phyloP scores from a whole-genome alignment of 2,888 invertebrate species.

The Pyrgus malvae region DNA sequence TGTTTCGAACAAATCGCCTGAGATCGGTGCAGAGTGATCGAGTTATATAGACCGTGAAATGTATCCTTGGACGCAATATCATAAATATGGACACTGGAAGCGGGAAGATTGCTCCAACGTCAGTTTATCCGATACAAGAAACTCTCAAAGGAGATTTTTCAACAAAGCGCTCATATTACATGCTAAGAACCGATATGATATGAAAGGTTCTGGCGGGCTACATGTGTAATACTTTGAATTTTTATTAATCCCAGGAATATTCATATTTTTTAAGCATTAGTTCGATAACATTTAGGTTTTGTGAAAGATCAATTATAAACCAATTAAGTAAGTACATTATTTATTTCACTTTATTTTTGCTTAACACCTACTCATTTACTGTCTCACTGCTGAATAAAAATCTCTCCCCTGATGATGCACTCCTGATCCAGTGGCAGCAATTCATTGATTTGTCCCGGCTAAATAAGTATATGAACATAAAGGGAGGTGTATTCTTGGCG shows the following conservation, averaged over 20 bases:
- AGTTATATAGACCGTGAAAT: constrained; percentile 19
- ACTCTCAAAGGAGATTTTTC: constrained; percentile 10
- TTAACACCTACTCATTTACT: no score
- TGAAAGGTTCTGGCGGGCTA: not conserved
- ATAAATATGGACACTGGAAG: constrained; percentile 17
- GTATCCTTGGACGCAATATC: constrained; percentile 20
- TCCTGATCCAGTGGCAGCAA: no score
- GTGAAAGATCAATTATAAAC: no score
- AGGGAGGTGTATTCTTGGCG: no score
- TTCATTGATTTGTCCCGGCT: no score
- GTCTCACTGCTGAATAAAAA: no score
- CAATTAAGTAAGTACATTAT: no score
- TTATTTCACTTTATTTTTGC: no score
- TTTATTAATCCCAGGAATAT: not conserved
- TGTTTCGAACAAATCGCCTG: constrained; percentile 43
- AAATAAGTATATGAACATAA: no score
- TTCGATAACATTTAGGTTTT: no score
- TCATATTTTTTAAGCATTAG: no score
- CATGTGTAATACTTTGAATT: not conserved
- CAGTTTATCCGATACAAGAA: constrained; percentile 17
- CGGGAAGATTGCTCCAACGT: constrained; percentile 13
- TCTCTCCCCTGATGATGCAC: no score
- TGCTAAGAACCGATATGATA: not conserved
- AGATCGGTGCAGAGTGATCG: constrained; percentile 16
- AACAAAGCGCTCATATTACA: constrained; percentile 10